Conservation (phyloP, 2,888 invertebrate genomes). For the Cryptophagus acutangulus region DNA sequence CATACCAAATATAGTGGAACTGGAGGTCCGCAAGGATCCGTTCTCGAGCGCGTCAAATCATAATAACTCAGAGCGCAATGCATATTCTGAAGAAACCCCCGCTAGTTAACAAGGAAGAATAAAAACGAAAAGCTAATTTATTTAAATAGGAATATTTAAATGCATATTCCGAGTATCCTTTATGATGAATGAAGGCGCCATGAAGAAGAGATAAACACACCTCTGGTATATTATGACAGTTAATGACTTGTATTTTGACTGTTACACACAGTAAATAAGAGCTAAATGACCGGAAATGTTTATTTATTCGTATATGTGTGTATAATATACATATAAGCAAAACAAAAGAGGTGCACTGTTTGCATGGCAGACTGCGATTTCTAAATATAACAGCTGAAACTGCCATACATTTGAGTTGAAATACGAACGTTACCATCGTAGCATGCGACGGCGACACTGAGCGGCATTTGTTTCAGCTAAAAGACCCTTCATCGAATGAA, state of each 20-base stretch:
- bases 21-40: too few relatives aligned
- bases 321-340: too few relatives aligned
- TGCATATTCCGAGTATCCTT: slow-evolving; percentile 9
- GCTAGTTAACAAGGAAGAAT: too few relatives aligned
- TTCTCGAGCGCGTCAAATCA: too few relatives aligned
- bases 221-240: slow-evolving; percentile 32
- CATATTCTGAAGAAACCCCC: too few relatives aligned
- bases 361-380: slow-evolving; percentile 33
- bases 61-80: too few relatives aligned
- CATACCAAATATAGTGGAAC: too few relatives aligned
- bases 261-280: slow-evolving; percentile 39
- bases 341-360: slow-evolving; percentile 13
- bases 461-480: slow-evolving; percentile 35
- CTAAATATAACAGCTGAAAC: slow-evolving; percentile 36
- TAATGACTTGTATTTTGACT: slow-evolving; percentile 38
- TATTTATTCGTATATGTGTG: slow-evolving; percentile 31
- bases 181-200: slow-evolving; percentile 22
- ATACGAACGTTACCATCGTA: slow-evolving; percentile 22
- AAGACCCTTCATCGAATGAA: slow-evolving; percentile 35
- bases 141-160: slow-evolving; percentile 14
- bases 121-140: slow-evolving; percentile 15
- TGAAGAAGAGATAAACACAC: slow-evolving; percentile 25
- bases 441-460: slow-evolving; percentile 33
- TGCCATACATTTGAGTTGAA: slow-evolving; percentile 19
- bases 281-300: slow-evolving; percentile 39